Evolutionary conservation across 2,797 vertebrate species (phyloP).

Genomic region (Hyperoplus lanceolatus): DNA sequence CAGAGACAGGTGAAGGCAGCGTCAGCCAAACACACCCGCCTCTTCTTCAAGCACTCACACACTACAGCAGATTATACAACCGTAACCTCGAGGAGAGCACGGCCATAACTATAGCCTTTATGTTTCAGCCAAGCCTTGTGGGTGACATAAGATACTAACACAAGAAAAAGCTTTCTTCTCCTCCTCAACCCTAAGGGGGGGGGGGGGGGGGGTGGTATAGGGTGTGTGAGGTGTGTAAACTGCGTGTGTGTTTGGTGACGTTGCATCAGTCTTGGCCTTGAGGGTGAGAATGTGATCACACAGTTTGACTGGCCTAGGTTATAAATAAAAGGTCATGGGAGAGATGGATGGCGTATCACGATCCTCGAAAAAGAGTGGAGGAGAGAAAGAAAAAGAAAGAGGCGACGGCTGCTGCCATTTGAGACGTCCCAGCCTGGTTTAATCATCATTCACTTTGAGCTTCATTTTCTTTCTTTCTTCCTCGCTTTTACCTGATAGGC

Average conservation of each 20-base stretch:
- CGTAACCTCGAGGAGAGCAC: slow-evolving; percentile 32
- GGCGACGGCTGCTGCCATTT: slow-evolving; percentile 3
- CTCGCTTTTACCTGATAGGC: slow-evolving; percentile 52
- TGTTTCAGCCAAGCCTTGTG: slow-evolving; percentile 59
- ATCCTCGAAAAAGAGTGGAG: slow-evolving; percentile 12
- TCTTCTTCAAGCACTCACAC: slow-evolving; percentile 31
- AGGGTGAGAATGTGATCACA: slow-evolving; percentile 62
- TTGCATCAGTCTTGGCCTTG: slow-evolving; percentile 35
- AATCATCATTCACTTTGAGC: slow-evolving; percentile 28
- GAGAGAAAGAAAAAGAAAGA: background rate
- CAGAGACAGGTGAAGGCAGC: slow-evolving; percentile 45
- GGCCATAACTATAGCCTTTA: slow-evolving; percentile 52
- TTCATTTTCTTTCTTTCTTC: slow-evolving; percentile 10
- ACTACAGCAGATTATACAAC: slow-evolving; percentile 31
- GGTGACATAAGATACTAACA: slow-evolving; percentile 64
- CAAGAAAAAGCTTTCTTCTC: slow-evolving; percentile 50
- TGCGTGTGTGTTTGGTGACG: slow-evolving; percentile 29
- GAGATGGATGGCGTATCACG: slow-evolving; percentile 40
- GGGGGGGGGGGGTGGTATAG: background rate
- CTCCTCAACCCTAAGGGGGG: background rate
- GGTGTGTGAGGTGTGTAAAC: slow-evolving; percentile 22
- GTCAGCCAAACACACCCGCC: slow-evolving; percentile 45
- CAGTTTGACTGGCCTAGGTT: slow-evolving; percentile 39
- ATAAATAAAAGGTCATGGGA: slow-evolving; percentile 54
- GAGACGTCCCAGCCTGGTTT: slow-evolving; percentile 46